Conservation (phyloP, 2,888 invertebrate genomes). For the Ophion costatus region DNA sequence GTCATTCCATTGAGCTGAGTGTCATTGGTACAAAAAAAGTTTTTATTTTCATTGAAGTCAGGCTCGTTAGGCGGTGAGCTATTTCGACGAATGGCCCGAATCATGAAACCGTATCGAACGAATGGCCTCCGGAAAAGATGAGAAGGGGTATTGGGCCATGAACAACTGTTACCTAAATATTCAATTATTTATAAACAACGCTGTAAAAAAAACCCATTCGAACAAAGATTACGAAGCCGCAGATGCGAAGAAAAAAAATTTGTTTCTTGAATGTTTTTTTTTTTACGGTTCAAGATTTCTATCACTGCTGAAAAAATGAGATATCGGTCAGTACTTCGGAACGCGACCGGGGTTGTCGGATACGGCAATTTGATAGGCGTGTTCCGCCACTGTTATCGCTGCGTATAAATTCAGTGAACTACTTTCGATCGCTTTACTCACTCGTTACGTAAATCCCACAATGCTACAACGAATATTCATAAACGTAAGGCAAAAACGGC, state of each 20-base stretch:
- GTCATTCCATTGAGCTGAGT: no score
- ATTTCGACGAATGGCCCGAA: neutral
- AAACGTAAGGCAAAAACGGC: neutral
- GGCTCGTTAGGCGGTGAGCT: no score
- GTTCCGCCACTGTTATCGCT: neutral
- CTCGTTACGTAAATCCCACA: conserved; percentile 18
- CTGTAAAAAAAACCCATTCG: neutral
- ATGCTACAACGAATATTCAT: neutral
- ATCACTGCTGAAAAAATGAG: neutral
- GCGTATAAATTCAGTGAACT: conserved; percentile 18
- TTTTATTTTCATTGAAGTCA: no score
- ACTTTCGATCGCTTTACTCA: conserved; percentile 1
- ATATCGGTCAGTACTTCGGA: neutral
- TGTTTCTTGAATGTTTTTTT: neutral
- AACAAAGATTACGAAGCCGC: neutral
- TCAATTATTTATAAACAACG: no score
- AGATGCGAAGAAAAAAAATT: neutral
- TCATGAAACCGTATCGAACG: conserved; percentile 4
- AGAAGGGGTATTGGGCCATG: no score
- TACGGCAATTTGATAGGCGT: conserved; percentile 24
- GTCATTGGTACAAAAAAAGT: no score
- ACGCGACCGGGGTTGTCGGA: neutral
- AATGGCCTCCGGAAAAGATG: neutral
- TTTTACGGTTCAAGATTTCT: neutral
- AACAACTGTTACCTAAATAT: neutral